Evolutionary conservation across 2,797 vertebrate genomes (phyloP), one percentile per base, ranked within the genome.

Genomic region (Anguilla anguilla): DNA sequence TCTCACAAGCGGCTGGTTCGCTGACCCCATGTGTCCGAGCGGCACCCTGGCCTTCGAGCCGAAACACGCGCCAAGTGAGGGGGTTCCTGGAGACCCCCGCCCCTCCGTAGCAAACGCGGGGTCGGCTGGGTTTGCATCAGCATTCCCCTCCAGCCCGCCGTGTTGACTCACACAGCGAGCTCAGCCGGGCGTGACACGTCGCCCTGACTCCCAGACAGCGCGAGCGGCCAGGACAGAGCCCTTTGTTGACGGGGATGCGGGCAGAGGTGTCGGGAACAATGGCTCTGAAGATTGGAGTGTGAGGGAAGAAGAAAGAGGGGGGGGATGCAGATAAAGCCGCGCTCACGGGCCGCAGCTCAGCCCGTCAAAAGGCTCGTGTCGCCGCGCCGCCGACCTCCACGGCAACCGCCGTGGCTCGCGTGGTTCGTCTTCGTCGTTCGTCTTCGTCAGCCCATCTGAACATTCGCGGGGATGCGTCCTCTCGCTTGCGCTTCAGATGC

Each of bases 301-400:
- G 49, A 79, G 2, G 15, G 19, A 39, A 3, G 25, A 31, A 31
- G 28, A 72, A 0, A 64, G 22, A 64, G 22, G 59, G 61, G 17
- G 49, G 49, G 19, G 19, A 15, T 11, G 67, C 67, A 39, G 72
- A 77, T 35, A 39, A 39, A 46, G 77, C 77, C 3, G 5, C 7
- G 77, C 77, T 81, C 43, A 4, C 72, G 11, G 77, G 17, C 22
- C 25, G 39, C 25, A n/a, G 39, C 77, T 46, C 43, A 10, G 77
- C 19, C 35, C 22, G 77, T 81, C 77, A 81, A 81, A n/a, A 49
- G 77, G 22, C 77, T 81, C 43, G 77, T 4, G 77, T 81, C 77
- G 43, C 7, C 77, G 22, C 39, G 1, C 39, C 39, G 1, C 39
- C 74, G 2, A 22, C 39, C 74, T 39, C 15, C 43, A 25, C 77